These are phyloP conservation scores for Falco berigora DNA, from an alignment of 2,797 vertebrate genomes.

Conservation along the genomic window DNA sequence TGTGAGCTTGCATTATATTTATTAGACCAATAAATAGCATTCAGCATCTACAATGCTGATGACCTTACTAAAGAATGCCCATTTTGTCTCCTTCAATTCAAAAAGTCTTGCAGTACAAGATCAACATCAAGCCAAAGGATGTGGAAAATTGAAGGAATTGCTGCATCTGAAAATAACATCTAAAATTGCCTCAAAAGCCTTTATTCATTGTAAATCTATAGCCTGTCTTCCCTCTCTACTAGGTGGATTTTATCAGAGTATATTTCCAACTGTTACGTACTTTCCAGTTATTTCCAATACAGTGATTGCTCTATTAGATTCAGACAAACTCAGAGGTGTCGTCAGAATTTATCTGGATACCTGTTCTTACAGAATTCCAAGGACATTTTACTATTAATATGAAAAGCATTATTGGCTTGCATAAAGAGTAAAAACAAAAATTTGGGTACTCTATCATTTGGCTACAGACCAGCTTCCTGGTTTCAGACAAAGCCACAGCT, in stretches of 20 bases:
- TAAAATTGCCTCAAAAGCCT: neutral
- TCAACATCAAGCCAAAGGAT: neutral
- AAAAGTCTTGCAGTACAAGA: neutral
- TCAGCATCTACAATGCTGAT: neutral
- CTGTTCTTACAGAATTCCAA: neutral
- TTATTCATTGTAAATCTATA: constrained; percentile 6
- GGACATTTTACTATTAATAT: neutral
- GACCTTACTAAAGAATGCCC: neutral
- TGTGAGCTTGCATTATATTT: neutral
- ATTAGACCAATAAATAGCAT: neutral
- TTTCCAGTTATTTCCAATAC: neutral
- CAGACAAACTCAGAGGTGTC: neutral
- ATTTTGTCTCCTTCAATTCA: neutral
- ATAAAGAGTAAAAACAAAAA: neutral
- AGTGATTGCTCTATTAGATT: neutral
- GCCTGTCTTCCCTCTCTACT: neutral
- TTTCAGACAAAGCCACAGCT: neutral
- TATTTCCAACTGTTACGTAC: neutral
- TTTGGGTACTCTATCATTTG: neutral
- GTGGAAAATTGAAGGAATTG: neutral
- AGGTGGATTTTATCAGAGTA: neutral
- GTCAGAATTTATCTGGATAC: neutral
- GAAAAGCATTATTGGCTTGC: neutral
- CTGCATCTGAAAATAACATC: constrained; percentile 12
- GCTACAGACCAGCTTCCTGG: neutral